Percentiles rank a stretch among this genome's conserved stretches.
phyloP scores from a whole-genome alignment of 2,888 invertebrate genomes.

The Synergus umbraculus region DNA sequence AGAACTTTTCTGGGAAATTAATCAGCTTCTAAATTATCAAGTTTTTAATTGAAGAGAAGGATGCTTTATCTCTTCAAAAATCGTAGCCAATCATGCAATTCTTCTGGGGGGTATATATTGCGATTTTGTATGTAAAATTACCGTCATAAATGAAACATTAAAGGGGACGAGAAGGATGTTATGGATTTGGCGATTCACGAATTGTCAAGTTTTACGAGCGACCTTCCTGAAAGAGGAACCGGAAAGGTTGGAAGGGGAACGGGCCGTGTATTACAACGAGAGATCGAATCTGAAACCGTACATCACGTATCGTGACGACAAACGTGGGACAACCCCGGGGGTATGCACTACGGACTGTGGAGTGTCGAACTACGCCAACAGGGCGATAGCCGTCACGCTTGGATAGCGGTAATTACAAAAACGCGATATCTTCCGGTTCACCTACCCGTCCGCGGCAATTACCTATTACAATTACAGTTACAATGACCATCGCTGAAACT shows the following conservation, averaged over 20 bases:
- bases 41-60: not conserved
- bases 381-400: constrained; percentile 47
- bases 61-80: too few relatives aligned
- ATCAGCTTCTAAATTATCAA: constrained; percentile 6
- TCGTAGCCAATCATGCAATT: too few relatives aligned
- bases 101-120: not conserved
- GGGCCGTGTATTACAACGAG: constrained; percentile 59
- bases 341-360: constrained; percentile 28
- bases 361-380: constrained; percentile 40
- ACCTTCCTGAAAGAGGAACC: constrained; percentile 50
- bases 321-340: constrained; percentile 29
- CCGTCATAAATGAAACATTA: constrained; percentile 1
- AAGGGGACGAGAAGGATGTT: not conserved
- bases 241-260: constrained; percentile 58
- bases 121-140: not conserved
- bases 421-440: constrained; percentile 56
- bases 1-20: constrained; percentile 27
- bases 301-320: constrained; percentile 63
- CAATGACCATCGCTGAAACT: constrained; percentile 41
- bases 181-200: constrained; percentile 23
- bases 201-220: constrained; percentile 20
- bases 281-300: constrained; percentile 64
- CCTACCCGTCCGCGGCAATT: constrained; percentile 53
- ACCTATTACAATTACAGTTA: constrained; percentile 51
- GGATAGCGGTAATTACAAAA: constrained; percentile 61